Evolutionary conservation across 53 echinoderm and acorn worm genomes (phyloP).

Genomic region (Hippasteria phrygiana): DNA sequence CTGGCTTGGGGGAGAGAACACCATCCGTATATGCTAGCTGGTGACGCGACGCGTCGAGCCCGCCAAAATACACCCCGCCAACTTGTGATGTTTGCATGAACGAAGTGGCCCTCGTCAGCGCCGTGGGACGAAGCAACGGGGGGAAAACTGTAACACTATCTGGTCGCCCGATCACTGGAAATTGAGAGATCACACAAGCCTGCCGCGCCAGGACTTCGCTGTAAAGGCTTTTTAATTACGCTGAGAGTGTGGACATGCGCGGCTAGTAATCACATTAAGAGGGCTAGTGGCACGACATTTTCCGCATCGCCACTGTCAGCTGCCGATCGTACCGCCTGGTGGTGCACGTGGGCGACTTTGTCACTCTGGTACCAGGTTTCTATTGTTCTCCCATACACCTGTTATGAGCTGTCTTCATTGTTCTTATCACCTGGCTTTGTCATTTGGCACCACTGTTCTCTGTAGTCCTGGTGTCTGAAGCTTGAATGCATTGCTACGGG

Average conservation of each 20-base stretch:
- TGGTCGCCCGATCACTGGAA: constrained; percentile 49
- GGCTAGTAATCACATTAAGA: constrained; percentile 72
- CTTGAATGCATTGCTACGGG: background rate
- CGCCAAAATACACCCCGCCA: background rate
- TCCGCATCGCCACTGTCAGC: constrained; percentile 20
- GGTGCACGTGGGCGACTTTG: background rate
- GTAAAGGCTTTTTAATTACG: constrained; percentile 80
- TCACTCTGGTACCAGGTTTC: background rate
- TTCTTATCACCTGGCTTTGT: background rate
- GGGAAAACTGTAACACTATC: constrained; percentile 71
- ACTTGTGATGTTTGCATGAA: constrained; percentile 61
- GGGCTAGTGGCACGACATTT: constrained; percentile 30
- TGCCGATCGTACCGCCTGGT: constrained; percentile 3
- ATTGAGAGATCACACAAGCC: constrained; percentile 63
- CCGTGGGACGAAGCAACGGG: constrained; percentile 31
- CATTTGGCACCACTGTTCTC: background rate
- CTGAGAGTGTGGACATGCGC: constrained; percentile 69
- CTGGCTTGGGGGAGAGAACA: constrained; percentile 28
- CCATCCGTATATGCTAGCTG: constrained; percentile 50
- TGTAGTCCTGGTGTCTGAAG: background rate
- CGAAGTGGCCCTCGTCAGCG: constrained; percentile 69
- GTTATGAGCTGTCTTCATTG: background rate
- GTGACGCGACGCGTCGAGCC: constrained; percentile 14
- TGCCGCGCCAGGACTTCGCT: constrained; percentile 48
- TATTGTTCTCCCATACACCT: background rate